A percentile compares a stretch with the other conserved stretches of the same genome.
Conservation (phyloP, 1,140 invertebrate genomes). For the Brachionus plicatilis region DNA sequence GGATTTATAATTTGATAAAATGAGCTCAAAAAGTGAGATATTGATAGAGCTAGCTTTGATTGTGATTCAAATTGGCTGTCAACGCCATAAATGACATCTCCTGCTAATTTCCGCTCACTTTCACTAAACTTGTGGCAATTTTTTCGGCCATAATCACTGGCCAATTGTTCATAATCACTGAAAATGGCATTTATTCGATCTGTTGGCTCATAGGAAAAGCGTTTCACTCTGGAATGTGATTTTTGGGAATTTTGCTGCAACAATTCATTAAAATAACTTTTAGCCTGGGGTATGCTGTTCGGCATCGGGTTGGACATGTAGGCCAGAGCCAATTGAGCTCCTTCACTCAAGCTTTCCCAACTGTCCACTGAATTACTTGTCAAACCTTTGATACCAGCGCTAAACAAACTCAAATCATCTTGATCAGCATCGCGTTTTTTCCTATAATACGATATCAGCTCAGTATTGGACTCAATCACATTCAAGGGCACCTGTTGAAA, state of each 20-base stretch:
- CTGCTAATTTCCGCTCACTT: constrained; percentile 48
- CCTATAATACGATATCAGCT: constrained; percentile 26
- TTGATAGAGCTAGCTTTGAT: constrained; percentile 83
- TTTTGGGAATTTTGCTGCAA: neutral
- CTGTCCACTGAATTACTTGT: constrained; percentile 25
- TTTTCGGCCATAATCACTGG: constrained; percentile 24
- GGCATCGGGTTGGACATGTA: neutral
- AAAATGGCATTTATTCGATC: constrained; percentile 12
- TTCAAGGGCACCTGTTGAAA: constrained; percentile 37
- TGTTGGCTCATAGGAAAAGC: constrained; percentile 4
- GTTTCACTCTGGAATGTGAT: constrained; percentile 25
- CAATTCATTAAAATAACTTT: constrained; percentile 17
- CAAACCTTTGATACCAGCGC: neutral
- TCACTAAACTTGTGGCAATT: neutral
- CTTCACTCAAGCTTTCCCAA: constrained; percentile 36
- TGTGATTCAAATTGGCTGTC: constrained; percentile 85
- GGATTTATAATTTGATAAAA: constrained; percentile 89
- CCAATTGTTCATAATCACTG: neutral
- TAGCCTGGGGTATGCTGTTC: neutral
- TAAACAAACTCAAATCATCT: constrained; percentile 5
- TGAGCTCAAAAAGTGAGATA: constrained; percentile 88
- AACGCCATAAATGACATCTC: constrained; percentile 69
- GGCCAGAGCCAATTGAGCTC: constrained; percentile 6
- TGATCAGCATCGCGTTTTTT: constrained; percentile 17
- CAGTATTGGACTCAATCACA: constrained; percentile 37